Evolutionary conservation across 2,888 invertebrate species (phyloP).

Genomic region (Drosophila tripunctata): DNA sequence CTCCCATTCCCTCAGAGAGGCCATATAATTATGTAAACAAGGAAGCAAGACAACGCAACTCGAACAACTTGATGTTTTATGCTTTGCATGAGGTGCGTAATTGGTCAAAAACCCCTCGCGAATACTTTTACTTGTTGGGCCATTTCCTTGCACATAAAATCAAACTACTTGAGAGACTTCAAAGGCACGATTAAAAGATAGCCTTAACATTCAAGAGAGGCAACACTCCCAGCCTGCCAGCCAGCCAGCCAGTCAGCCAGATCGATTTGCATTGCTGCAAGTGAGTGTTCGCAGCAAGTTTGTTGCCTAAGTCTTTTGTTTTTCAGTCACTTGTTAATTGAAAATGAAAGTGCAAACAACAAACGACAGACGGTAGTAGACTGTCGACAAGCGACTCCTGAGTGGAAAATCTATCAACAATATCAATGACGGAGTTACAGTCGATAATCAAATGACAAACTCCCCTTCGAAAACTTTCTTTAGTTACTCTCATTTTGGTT

Average conservation of each 20-base stretch:
- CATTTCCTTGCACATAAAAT: constrained; percentile 35
- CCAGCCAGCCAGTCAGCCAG: no score
- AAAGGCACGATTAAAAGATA: constrained; percentile 6
- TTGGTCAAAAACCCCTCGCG: constrained; percentile 12
- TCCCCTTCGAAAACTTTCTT: constrained; percentile 43
- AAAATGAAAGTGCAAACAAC: constrained; percentile 74
- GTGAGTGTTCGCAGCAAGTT: constrained; percentile 26
- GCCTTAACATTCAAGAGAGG: constrained; percentile 63
- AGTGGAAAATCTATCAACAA: constrained; percentile 41
- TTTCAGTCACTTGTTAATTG: constrained; percentile 60
- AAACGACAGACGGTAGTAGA: constrained; percentile 15
- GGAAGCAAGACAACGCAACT: constrained; percentile 42
- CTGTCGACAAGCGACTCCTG: constrained; percentile 18
- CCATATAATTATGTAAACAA: constrained; percentile 63
- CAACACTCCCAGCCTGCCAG: no score
- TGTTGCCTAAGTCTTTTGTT: constrained; percentile 42
- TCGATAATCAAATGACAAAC: constrained; percentile 60
- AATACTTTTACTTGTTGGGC: constrained; percentile 39
- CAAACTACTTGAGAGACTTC: constrained; percentile 48
- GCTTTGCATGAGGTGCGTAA: constrained; percentile 52
- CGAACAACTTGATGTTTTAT: constrained; percentile 23
- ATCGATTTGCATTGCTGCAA: constrained; percentile 32
- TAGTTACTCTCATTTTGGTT: constrained; percentile 23
- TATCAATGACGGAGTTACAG: constrained; percentile 39
- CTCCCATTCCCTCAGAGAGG: constrained; percentile 29